Conservation (phyloP, 1,140 invertebrate genomes). For the Drosophila suzukii region DNA sequence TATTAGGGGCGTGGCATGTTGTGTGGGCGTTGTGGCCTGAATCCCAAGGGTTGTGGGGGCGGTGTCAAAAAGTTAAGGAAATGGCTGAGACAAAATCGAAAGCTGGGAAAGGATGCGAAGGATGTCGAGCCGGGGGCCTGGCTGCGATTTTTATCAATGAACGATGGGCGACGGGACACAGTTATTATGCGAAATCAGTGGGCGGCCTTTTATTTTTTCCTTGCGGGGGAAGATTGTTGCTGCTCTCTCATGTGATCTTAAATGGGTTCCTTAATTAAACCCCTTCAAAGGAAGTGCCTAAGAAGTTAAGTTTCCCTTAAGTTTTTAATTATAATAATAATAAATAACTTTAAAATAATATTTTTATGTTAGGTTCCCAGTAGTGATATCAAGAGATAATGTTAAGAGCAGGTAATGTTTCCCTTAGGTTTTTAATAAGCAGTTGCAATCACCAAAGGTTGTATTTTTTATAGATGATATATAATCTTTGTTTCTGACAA, state of each 20-base stretch:
- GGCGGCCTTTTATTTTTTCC: conserved; percentile 16
- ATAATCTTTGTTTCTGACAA: no score
- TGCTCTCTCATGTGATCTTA: conserved; percentile 3
- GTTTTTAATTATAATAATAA: no score
- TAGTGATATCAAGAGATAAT: no score
- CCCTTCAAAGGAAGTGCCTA: neutral
- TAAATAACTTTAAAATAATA: no score
- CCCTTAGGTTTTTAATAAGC: neutral
- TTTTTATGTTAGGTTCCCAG: no score
- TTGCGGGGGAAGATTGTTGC: conserved; percentile 45
- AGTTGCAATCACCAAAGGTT: no score
- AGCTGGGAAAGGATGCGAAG: conserved; percentile 9
- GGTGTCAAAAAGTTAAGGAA: conserved; percentile 2
- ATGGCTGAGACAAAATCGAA: conserved; percentile 16
- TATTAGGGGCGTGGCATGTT: conserved; percentile 19
- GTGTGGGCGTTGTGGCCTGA: neutral
- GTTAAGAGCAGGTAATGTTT: neutral
- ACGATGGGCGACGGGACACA: conserved; percentile 53
- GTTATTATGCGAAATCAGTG: conserved; percentile 44
- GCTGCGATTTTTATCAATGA: conserved; percentile 72
- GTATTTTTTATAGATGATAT: no score
- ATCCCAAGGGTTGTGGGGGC: neutral
- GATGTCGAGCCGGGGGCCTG: conserved; percentile 4
- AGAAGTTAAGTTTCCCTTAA: neutral
- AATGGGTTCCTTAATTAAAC: conserved; percentile 6